Evolutionary conservation across 2,797 vertebrate species (phyloP).

Genomic region (Echiichthys vipera): DNA sequence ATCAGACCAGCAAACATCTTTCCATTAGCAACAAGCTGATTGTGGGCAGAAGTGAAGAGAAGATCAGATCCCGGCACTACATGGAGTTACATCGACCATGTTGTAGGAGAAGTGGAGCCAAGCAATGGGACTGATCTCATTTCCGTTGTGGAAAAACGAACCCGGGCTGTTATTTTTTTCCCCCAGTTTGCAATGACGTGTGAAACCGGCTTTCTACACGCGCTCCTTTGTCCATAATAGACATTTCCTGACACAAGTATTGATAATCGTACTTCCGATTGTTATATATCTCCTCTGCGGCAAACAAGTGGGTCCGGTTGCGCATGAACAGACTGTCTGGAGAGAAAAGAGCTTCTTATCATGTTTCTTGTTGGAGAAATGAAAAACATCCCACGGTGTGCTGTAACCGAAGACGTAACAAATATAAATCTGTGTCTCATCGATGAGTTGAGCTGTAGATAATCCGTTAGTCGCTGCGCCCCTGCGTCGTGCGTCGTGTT

Average conservation of each 20-base stretch:
- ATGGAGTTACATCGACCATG: slow-evolving; percentile 58
- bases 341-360: slow-evolving; percentile 14
- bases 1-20: slow-evolving; percentile 85
- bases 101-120: slow-evolving; percentile 58
- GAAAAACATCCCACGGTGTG: background rate
- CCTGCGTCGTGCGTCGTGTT: slow-evolving; percentile 60
- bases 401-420: background rate
- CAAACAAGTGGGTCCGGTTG: slow-evolving; percentile 43
- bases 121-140: slow-evolving; percentile 68
- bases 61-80: slow-evolving; percentile 24
- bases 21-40: background rate
- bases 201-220: slow-evolving; percentile 29
- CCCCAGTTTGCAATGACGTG: background rate
- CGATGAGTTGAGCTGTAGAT: slow-evolving; percentile 26
- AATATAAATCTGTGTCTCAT: background rate
- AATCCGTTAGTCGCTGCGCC: slow-evolving; percentile 62
- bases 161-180: slow-evolving; percentile 19
- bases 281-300: slow-evolving; percentile 9
- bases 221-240: background rate
- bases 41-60: slow-evolving; percentile 2
- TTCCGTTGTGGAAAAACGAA: slow-evolving; percentile 77
- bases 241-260: slow-evolving; percentile 13
- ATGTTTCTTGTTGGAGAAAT: background rate
- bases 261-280: background rate
- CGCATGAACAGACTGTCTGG: slow-evolving; percentile 8